A percentile compares a stretch with the other conserved stretches of the same genome.
Conservation (phyloP, 2,888 invertebrate genomes). For the Hemithea aestivaria region DNA sequence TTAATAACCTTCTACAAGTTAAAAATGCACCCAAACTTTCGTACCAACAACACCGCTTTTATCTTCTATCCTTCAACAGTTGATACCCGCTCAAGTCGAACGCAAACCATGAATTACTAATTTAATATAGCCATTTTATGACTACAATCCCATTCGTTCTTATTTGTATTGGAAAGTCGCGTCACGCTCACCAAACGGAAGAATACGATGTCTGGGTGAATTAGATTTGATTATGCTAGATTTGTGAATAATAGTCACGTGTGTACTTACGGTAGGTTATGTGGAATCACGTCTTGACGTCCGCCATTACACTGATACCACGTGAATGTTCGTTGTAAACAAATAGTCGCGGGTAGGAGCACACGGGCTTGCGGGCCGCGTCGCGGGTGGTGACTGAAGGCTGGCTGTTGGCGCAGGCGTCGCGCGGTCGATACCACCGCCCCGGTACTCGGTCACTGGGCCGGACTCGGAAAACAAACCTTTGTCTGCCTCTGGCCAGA, state of each 20-base stretch:
- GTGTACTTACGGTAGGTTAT: constrained; percentile 15
- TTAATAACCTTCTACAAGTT: no score
- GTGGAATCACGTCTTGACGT: constrained; percentile 35
- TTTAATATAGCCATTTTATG: no score
- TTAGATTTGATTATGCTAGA: no score
- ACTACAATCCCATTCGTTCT: no score
- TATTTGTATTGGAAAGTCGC: no score
- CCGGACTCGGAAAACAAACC: constrained; percentile 69
- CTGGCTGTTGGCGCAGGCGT: constrained; percentile 60
- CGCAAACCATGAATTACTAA: no score
- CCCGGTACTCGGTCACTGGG: constrained; percentile 74
- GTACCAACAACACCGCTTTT: no score
- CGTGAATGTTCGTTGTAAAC: constrained; percentile 32
- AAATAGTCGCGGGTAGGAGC: constrained; percentile 32
- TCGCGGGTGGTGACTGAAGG: constrained; percentile 50
- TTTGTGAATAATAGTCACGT: not conserved
- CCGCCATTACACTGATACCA: constrained; percentile 37
- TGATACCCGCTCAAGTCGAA: no score
- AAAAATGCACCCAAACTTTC: no score
- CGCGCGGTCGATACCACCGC: constrained; percentile 64
- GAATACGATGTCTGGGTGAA: no score
- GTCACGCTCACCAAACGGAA: no score
- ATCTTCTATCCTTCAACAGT: no score
- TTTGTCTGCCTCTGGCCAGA: constrained; percentile 69
- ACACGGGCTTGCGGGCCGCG: constrained; percentile 53